Percentiles rank a stretch among this genome's conserved stretches.
Conservation (phyloP, 1,140 invertebrate species). For the Latrodectus geometricus region DNA sequence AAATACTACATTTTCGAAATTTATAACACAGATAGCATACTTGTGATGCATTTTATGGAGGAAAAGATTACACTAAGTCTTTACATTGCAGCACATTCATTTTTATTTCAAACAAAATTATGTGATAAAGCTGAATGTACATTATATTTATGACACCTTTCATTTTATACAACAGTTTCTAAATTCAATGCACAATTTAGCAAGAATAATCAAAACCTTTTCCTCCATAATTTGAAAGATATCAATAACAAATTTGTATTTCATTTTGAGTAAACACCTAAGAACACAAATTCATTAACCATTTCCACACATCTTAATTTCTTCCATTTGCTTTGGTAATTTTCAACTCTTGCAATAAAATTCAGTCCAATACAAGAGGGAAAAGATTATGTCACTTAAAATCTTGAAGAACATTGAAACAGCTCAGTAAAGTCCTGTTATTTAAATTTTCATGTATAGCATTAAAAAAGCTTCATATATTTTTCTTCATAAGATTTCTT, state of each 20-base stretch:
- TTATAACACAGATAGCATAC: constrained; percentile 52
- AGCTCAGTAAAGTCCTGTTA: constrained; percentile 30
- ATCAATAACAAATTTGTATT: constrained; percentile 46
- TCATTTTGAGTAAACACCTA: constrained; percentile 42
- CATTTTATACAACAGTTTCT: not conserved
- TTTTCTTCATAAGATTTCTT: constrained; percentile 21
- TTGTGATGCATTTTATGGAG: constrained; percentile 50
- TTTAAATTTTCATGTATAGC: constrained; percentile 33
- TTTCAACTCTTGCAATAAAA: constrained; percentile 61
- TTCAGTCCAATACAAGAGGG: constrained; percentile 60
- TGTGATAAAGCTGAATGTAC: not conserved
- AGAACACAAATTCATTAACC: constrained; percentile 57
- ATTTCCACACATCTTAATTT: constrained; percentile 51
- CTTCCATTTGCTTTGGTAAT: constrained; percentile 39
- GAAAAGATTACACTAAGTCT: constrained; percentile 32
- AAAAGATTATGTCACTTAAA: constrained; percentile 52
- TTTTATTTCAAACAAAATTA: not conserved
- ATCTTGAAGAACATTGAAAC: constrained; percentile 37
- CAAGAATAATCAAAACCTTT: constrained; percentile 29
- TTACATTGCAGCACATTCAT: not conserved
- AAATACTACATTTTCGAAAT: constrained; percentile 59
- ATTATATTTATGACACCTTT: not conserved
- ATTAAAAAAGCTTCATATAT: constrained; percentile 45
- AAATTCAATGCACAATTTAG: not conserved
- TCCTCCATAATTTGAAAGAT: constrained; percentile 28